phyloP scores from a whole-genome alignment of 2,113 vertebrate species.

The Thomomys bottae region DNA sequence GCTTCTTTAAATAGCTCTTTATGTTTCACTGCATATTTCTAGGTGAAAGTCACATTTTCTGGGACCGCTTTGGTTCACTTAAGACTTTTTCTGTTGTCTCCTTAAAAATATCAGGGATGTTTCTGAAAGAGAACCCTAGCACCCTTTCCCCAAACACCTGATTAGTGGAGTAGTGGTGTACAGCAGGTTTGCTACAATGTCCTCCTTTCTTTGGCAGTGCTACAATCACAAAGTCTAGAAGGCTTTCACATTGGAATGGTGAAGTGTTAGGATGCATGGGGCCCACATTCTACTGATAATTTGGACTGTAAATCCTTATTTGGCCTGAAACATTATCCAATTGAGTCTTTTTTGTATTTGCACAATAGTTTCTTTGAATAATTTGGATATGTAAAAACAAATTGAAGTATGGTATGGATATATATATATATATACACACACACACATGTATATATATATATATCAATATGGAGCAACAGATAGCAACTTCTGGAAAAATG shows the following conservation, averaged over 20 bases:
- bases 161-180: constrained; percentile 3
- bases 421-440: neutral
- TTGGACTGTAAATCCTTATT: neutral
- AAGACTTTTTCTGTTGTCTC: constrained; percentile 28
- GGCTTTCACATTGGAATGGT: neutral
- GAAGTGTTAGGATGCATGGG: neutral
- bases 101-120: neutral
- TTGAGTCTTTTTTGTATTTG: neutral
- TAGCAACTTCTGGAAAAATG: neutral
- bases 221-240: neutral
- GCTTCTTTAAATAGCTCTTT: constrained; percentile 67
- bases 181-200: neutral
- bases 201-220: neutral
- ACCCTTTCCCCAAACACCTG: neutral
- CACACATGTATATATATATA: no score
- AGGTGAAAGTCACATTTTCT: constrained; percentile 62
- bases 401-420: neutral
- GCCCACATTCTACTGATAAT: neutral
- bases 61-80: constrained; percentile 11
- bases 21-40: constrained; percentile 28
- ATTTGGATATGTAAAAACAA: neutral
- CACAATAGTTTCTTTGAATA: neutral
- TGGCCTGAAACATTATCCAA: neutral
- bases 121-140: constrained; percentile 25
- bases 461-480: neutral